Percentiles rank a stretch among this genome's conserved stretches.
Conservation (phyloP, 2,113 vertebrate species). For the Anthoscopus minutus region DNA sequence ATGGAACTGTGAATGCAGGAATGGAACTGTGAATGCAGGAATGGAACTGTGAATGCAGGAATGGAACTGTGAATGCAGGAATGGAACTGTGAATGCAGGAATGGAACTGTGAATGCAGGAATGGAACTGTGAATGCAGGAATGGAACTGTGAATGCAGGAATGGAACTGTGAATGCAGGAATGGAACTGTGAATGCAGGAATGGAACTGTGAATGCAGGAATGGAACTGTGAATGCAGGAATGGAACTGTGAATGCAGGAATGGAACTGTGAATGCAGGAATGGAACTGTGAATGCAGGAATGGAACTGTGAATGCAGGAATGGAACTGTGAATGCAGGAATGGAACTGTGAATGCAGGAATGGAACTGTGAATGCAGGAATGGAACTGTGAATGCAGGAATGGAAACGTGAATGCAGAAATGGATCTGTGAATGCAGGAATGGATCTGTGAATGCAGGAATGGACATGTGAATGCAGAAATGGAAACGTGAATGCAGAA, state of each 20-base stretch:
- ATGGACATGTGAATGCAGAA: not conserved
- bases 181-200: not conserved
- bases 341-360: not conserved
- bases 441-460: too few species aligned
- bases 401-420: not conserved
- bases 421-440: rapidly evolving
- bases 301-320: not conserved
- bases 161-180: not conserved
- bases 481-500: not conserved
- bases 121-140: not conserved
- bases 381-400: not conserved
- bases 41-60: not conserved
- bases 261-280: not conserved
- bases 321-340: not conserved
- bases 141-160: not conserved
- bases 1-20: not conserved
- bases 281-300: not conserved
- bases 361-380: not conserved
- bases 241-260: not conserved
- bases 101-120: not conserved
- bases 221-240: not conserved
- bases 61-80: not conserved
- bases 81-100: not conserved
- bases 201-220: not conserved
- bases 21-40: not conserved